These are phyloP conservation scores for Danaus melanippus DNA, from an alignment of 1,140 invertebrate genomes.

Conservation along the genomic window DNA sequence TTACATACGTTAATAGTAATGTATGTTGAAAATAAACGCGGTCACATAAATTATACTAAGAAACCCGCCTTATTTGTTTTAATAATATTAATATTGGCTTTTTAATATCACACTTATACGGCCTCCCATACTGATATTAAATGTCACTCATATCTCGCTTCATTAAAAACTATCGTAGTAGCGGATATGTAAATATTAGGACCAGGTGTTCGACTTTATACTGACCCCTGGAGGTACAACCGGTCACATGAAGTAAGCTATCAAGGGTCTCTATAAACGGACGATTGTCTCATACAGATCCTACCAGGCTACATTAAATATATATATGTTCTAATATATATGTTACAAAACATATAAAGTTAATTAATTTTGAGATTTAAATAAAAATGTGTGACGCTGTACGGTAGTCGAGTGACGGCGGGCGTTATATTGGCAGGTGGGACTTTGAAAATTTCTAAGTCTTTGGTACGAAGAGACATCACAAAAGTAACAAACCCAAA, in stretches of 20 bases:
- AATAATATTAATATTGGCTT: too few relatives aligned
- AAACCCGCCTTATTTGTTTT: neutral
- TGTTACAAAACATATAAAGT: too few relatives aligned
- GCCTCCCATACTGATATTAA: too few relatives aligned
- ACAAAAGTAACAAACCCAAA: too few relatives aligned
- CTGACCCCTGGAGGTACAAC: constrained; percentile 25
- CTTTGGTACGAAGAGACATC: too few relatives aligned
- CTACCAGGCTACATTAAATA: too few relatives aligned
- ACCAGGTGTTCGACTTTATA: constrained; percentile 25
- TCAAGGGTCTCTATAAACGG: constrained; percentile 15
- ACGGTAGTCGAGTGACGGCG: constrained; percentile 12
- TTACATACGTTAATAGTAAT: neutral
- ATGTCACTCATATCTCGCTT: constrained; percentile 3
- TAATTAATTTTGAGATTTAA: too few relatives aligned
- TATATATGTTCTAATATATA: too few relatives aligned
- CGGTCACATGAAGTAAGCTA: constrained; percentile 17
- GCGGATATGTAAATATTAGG: constrained; percentile 26
- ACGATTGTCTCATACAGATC: constrained; percentile 11
- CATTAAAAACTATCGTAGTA: neutral
- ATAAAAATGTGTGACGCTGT: neutral
- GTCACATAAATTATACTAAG: neutral
- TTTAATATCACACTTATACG: too few relatives aligned
- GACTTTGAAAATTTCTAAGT: too few relatives aligned
- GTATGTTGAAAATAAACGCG: neutral
- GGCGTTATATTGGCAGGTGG: constrained; percentile 16